Conservation (phyloP, 2,888 invertebrate genomes). For the Cephus nigrinus region DNA sequence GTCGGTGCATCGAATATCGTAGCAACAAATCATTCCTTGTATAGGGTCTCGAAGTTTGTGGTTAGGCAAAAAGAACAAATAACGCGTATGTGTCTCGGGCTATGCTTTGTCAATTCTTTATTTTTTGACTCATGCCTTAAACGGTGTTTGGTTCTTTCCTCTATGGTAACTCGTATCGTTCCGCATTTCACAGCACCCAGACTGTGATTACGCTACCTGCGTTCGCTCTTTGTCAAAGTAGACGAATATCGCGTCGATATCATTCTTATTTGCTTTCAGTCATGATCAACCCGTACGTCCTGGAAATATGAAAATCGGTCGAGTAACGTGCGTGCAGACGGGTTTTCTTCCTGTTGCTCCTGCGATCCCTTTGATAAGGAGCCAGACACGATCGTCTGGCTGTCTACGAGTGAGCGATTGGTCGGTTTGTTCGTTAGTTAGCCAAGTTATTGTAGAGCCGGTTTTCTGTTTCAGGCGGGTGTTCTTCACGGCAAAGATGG, state of each 20-base stretch:
- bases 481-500: slow-evolving; percentile 57
- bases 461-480: slow-evolving; percentile 58
- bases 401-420: too few species aligned
- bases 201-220: slow-evolving; percentile 34
- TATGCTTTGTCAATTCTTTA: slow-evolving; percentile 41
- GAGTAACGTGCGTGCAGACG: neutral
- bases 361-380: neutral
- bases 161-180: neutral
- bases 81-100: slow-evolving; percentile 33
- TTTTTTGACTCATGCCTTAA: slow-evolving; percentile 19
- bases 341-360: neutral
- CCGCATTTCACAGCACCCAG: slow-evolving; percentile 40
- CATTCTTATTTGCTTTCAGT: neutral
- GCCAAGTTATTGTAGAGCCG: slow-evolving; percentile 43
- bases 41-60: slow-evolving; percentile 38
- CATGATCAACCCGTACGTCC: too few species aligned
- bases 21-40: slow-evolving; percentile 42
- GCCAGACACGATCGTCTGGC: too few species aligned
- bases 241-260: slow-evolving; percentile 23
- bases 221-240: slow-evolving; percentile 30
- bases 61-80: slow-evolving; percentile 21
- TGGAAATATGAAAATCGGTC: too few species aligned
- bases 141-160: neutral
- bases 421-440: neutral
- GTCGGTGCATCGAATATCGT: neutral